Evolutionary conservation across 2,888 invertebrate genomes (phyloP), one percentile per base, ranked within the genome.

Genomic region (Platycheirus albimanus): DNA sequence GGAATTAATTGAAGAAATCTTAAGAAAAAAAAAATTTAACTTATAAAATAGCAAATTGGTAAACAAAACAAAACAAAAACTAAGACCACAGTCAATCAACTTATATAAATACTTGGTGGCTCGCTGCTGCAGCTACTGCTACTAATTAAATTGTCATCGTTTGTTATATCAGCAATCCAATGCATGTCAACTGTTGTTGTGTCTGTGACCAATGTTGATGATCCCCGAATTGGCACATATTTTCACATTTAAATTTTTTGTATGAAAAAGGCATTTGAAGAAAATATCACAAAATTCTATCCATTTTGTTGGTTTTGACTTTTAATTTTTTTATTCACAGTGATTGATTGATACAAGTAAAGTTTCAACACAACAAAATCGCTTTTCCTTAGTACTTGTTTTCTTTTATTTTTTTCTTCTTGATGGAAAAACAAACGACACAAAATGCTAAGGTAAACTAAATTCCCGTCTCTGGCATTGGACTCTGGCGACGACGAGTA

Each of bases 91-190:
- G 17, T 74, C 47, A 75, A 69, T 75, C 28, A 45, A 64, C 28
- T 70, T 66, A 80, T 64, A 80, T 80, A 80, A 80, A 80, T 80
- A 80, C 80, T 80, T 80, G 80, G 52, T 77, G 71, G 71, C 30
- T 77, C 71, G 49, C 77, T 77, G 77, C 54, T 81, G 66, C 81
- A 71, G 77, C 71, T 67, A 72, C 81, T 71, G 71, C 66, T 67
- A 71, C 77, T 81, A 81, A 81, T 81, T 81, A 81, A 77, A 81
- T 77, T 81, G 61, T 77, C 71, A 67, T 81, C 81, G 30, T 61
- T 81, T 28, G 76, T 71, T 77, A 77, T 81, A 72, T 81, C 77
- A 71, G 71, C 58, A 81, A 81, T 81, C 81, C 81, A 81, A 71
- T 81, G 66, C 81, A 81, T 77, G 77, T 71, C 77, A 81, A 67